Evolutionary conservation across 2,113 vertebrate genomes (phyloP).

Genomic region (Laticauda colubrina): DNA sequence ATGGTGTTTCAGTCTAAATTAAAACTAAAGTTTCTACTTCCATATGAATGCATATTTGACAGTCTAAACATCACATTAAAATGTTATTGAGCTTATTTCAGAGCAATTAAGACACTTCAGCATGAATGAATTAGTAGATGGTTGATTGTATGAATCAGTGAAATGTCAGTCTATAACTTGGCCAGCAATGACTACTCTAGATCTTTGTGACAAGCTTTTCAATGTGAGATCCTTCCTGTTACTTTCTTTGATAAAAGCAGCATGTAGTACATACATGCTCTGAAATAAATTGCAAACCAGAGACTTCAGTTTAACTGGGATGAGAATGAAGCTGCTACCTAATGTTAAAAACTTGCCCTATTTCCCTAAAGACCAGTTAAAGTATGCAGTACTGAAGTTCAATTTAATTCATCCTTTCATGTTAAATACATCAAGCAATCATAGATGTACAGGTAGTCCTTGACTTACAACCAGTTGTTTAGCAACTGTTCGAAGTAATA

Average conservation of each 20-base stretch:
- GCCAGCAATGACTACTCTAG: background rate
- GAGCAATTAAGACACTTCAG: background rate
- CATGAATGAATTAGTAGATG: background rate
- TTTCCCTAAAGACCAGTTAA: background rate
- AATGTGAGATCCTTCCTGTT: background rate
- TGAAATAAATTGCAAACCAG: background rate
- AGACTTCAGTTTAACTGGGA: background rate
- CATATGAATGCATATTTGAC: background rate
- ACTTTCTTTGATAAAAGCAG: background rate
- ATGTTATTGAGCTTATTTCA: background rate
- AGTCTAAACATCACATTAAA: background rate
- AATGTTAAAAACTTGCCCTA: background rate
- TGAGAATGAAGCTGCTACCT: background rate
- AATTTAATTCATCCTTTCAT: background rate
- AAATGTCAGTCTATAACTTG: background rate
- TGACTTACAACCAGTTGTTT: background rate
- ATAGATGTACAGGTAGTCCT: background rate
- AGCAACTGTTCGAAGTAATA: background rate
- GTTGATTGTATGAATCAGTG: background rate
- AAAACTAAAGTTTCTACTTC: conserved; percentile 54
- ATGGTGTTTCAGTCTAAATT: background rate
- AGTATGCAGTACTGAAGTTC: background rate
- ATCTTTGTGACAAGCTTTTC: background rate
- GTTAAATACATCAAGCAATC: background rate
- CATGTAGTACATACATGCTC: no score